These are phyloP conservation scores for Gracilinanus agilis DNA, from an alignment of 2,113 vertebrate genomes.

Conservation along the genomic window DNA sequence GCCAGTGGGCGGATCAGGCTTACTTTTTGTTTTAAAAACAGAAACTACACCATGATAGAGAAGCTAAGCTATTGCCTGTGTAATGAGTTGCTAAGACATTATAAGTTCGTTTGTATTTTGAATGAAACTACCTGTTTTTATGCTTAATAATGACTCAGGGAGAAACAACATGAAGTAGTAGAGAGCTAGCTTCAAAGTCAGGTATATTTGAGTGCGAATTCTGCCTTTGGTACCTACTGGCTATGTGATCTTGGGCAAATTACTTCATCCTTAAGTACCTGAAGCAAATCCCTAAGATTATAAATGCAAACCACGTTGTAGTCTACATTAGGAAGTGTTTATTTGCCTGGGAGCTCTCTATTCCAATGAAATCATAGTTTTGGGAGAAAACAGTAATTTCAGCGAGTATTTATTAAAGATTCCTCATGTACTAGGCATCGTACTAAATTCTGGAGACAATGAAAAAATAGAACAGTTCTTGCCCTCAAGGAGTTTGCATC, in stretches of 20 bases:
- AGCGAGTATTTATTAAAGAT: background rate
- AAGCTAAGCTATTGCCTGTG: no score
- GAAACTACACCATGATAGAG: background rate
- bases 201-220: background rate
- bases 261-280: background rate
- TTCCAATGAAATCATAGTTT: background rate
- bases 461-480: background rate
- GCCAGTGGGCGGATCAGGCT: background rate
- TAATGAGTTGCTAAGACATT: background rate
- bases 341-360: background rate
- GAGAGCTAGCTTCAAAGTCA: background rate
- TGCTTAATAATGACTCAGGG: background rate
- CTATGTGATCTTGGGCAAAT: no score
- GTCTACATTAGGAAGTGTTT: background rate
- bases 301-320: background rate
- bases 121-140: background rate
- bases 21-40: background rate
- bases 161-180: background rate
- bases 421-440: background rate
- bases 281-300: background rate
- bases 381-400: background rate
- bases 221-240: background rate
- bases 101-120: background rate
- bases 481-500: background rate
- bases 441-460: background rate